Percentiles rank a stretch among this genome's conserved stretches.
phyloP scores from a whole-genome alignment of 1,140 invertebrate species.

The Ooceraea biroi region DNA sequence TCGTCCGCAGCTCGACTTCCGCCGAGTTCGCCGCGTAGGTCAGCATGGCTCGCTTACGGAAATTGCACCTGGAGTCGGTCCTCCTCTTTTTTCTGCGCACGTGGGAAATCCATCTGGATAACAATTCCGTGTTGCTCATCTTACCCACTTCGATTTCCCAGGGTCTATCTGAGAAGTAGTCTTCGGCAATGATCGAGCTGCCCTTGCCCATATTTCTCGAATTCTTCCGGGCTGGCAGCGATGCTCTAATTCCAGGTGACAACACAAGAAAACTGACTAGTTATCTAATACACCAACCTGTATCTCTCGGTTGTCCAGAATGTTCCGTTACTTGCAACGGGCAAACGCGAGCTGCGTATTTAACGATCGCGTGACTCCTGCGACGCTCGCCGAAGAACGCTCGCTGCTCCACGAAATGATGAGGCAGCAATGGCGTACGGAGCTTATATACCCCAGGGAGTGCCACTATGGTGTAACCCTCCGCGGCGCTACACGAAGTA shows the following conservation, averaged over 20 bases:
- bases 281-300: slow-evolving; percentile 81
- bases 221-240: background rate
- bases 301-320: slow-evolving; percentile 76
- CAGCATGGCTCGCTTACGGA: slow-evolving; percentile 85
- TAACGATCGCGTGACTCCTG: slow-evolving; percentile 37
- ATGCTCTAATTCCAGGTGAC: background rate
- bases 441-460: slow-evolving; percentile 68
- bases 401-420: slow-evolving; percentile 72
- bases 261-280: slow-evolving; percentile 68
- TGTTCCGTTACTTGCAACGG: slow-evolving; percentile 50
- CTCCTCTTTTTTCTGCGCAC: slow-evolving; percentile 84
- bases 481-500: slow-evolving; percentile 75
- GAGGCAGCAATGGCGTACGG: slow-evolving; percentile 10
- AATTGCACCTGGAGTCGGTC: slow-evolving; percentile 80
- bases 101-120: slow-evolving; percentile 84
- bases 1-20: slow-evolving; percentile 82
- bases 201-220: background rate
- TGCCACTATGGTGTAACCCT: slow-evolving; percentile 60
- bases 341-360: background rate
- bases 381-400: slow-evolving; percentile 61
- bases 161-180: background rate
- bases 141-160: slow-evolving; percentile 69
- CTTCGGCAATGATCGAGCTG: too few species aligned
- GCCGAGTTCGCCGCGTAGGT: slow-evolving; percentile 81
- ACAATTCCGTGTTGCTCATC: slow-evolving; percentile 78